Base-by-base conservation (phyloP, 2,797 vertebrate species). In the Acridotheres tristis region DNA sequence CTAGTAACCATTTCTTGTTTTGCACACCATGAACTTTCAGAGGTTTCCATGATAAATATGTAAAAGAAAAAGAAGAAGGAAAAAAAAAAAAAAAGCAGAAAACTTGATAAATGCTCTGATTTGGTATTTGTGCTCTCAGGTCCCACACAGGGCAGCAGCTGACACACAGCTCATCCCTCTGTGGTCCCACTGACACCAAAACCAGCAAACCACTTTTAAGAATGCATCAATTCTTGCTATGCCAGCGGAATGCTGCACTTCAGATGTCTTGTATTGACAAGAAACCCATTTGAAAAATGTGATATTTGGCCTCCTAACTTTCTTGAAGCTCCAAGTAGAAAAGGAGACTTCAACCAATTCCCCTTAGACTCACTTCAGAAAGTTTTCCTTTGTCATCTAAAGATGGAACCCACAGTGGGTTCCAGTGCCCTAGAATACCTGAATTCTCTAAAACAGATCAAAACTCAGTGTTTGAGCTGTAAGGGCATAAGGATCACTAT, bases 151-250 rank as follows among this genome's bases (percentile, higher is more conserved):
- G 30, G 22, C 32, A 43, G 32, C 20, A 81, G 68, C 3, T 1
- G 34, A 34, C 55, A 68, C 59, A 6, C 1, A 3, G 2, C 55
- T 4, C 55, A 13, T 16, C 45, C 15, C 55, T 53, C 55, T 27
- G 50, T 47, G 59, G 16, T 59, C 15, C 73, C 21, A 9, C 29
- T 38, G 61, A 45, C 32, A 38, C 14, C 23, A 57, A 38, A 47
- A 47, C 25, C 62, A 22, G 17, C 32, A 63, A 43, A 57, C 17
- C 29, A 7, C 30, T 61, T 72, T 34, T 9, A 40, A 22, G 42
- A 45, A 17, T 1, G 5, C 38, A 20, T 27, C 40, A 9, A 4
- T 38, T 30, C 20, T n/a, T 12, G 23, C 29, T 36, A 0, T 8
- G 50, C 36, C 40, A 20, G 25, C 18, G 34, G 30, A 63, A 40